These are phyloP conservation scores for Hydropotes inermis DNA, from an alignment of 2,113 vertebrate genomes.

Conservation along the genomic window DNA sequence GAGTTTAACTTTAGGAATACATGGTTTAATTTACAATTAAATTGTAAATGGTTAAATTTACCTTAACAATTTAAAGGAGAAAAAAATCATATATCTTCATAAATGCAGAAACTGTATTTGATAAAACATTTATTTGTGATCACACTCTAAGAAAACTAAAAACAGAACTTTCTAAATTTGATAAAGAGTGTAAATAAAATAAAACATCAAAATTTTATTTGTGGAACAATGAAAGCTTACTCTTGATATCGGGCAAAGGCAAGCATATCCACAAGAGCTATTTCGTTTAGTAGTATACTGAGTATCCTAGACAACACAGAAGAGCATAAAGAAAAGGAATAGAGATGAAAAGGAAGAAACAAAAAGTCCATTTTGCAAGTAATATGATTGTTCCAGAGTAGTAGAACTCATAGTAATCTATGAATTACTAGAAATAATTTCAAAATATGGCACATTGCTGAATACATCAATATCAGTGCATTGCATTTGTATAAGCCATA, in stretches of 20 bases:
- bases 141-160: not conserved
- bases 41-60: no score
- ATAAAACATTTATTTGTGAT: not conserved
- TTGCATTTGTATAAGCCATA: not conserved
- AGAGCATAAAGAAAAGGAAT: not conserved
- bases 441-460: not conserved
- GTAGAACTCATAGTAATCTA: not conserved
- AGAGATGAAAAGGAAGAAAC: not conserved
- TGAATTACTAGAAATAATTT: not conserved
- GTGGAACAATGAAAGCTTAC: not conserved
- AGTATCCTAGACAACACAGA: not conserved
- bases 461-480: not conserved
- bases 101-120: not conserved
- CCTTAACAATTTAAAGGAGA: not conserved
- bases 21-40: not conserved
- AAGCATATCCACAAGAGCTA: not conserved
- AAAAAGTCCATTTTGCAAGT: not conserved
- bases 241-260: not conserved
- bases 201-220: not conserved
- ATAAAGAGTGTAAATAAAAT: not conserved
- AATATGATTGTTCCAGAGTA: not conserved
- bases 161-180: not conserved
- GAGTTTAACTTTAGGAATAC: not conserved
- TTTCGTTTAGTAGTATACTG: not conserved
- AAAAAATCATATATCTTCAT: not conserved